phyloP scores from a whole-genome alignment of 2,113 vertebrate genomes.

The Vulpes vulpes region DNA sequence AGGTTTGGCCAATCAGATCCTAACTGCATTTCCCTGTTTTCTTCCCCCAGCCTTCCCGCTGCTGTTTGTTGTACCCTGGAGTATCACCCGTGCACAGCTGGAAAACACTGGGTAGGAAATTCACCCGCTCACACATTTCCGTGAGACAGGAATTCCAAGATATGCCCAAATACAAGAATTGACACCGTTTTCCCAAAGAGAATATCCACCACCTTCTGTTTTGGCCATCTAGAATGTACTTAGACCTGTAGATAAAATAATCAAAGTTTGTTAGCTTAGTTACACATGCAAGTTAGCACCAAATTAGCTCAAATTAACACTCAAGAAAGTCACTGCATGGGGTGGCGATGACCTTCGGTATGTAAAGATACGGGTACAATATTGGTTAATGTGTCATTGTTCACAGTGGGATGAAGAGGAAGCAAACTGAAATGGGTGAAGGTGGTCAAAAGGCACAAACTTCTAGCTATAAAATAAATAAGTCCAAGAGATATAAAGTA shows the following conservation, averaged over 20 bases:
- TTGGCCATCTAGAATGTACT: not conserved
- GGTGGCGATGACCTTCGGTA: not conserved
- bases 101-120: conserved; percentile 93
- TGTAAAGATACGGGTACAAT: not conserved
- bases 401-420: not conserved
- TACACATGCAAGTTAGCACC: not conserved
- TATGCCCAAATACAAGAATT: not conserved
- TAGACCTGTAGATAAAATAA: not conserved
- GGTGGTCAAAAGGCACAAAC: not conserved
- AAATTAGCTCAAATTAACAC: not conserved
- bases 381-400: not conserved
- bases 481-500: not conserved
- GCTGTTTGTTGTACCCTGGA: conserved; percentile 94
- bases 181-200: not conserved
- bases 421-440: not conserved
- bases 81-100: conserved; percentile 89
- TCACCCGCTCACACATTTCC: not conserved
- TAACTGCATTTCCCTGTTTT: not conserved
- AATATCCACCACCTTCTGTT: not conserved
- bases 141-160: not conserved
- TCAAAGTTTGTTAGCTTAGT: conserved; percentile 19
- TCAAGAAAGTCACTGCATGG: not conserved
- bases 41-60: conserved; percentile 91
- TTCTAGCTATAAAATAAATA: not conserved
- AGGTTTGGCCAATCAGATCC: not conserved